Evolutionary conservation across 2,113 vertebrate species (phyloP).

Genomic region (Spilogale gracilis): DNA sequence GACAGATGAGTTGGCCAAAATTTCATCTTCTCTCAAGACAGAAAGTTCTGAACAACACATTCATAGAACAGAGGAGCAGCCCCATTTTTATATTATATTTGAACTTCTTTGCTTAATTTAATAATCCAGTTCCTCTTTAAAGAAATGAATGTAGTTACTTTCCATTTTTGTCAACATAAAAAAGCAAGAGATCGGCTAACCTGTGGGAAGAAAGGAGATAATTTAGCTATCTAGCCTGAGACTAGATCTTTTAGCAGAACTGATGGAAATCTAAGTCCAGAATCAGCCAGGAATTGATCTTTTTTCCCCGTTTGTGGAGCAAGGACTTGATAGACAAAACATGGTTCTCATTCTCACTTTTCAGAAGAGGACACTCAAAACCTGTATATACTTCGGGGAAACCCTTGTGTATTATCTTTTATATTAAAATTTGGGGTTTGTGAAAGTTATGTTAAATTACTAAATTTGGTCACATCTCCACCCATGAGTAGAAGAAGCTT

Average conservation of each 20-base stretch:
- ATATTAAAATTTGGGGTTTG: background rate
- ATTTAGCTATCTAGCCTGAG: background rate
- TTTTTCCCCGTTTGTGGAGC: background rate
- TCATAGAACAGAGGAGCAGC: background rate
- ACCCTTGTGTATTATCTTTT: background rate
- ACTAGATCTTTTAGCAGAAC: background rate
- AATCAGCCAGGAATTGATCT: background rate
- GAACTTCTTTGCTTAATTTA: background rate
- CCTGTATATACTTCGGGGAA: background rate
- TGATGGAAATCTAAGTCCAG: background rate
- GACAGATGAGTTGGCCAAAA: background rate
- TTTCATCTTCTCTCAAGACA: background rate
- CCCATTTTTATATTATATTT: background rate
- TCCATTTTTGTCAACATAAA: conserved; percentile 9
- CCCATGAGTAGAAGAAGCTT: background rate
- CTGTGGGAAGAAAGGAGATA: background rate
- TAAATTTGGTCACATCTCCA: background rate
- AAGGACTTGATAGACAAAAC: background rate
- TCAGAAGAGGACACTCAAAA: background rate
- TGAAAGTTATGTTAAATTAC: background rate
- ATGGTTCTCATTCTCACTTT: background rate
- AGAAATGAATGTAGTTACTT: background rate
- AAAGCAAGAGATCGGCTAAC: background rate
- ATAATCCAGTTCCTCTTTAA: background rate
- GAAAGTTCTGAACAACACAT: background rate